Percentiles rank a stretch among this genome's conserved stretches.
phyloP scores from a whole-genome alignment of 2,888 invertebrate species.

The Parnassius orleans region DNA sequence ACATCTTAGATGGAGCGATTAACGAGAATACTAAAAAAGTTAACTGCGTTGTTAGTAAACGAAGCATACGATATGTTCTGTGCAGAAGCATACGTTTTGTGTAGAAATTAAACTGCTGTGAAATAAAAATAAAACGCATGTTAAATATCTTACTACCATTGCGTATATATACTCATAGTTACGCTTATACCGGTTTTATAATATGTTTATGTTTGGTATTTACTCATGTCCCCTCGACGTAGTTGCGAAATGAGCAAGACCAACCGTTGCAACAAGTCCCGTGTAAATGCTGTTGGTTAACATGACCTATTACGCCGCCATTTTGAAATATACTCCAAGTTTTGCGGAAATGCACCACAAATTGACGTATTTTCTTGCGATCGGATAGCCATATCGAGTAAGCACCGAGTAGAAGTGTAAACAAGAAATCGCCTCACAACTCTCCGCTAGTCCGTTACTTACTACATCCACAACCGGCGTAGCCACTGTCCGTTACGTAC shows the following conservation, averaged over 20 bases:
- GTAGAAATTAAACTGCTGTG: too few relatives aligned
- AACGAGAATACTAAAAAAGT: too few relatives aligned
- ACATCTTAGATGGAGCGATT: too few relatives aligned
- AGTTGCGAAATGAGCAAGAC: constrained; percentile 14
- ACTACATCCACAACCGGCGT: constrained; percentile 60
- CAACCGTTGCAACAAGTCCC: constrained; percentile 36
- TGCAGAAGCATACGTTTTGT: too few relatives aligned
- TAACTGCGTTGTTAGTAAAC: too few relatives aligned
- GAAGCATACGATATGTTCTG: too few relatives aligned
- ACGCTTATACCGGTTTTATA: too few relatives aligned
- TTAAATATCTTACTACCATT: too few relatives aligned
- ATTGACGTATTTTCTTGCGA: constrained; percentile 55
- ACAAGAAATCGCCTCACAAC: constrained; percentile 55
- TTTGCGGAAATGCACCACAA: constrained; percentile 37
- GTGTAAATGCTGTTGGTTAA: constrained; percentile 35
- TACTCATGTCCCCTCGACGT: constrained; percentile 10
- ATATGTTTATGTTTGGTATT: constrained; percentile 3
- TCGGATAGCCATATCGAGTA: constrained; percentile 52
- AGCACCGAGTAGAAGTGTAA: constrained; percentile 48
- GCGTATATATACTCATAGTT: too few relatives aligned
- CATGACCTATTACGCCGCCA: constrained; percentile 48
- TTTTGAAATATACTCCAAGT: constrained; percentile 45
- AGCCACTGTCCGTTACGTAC: constrained; percentile 67
- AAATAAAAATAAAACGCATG: too few relatives aligned
- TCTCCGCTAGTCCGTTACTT: constrained; percentile 18